These are phyloP conservation scores for Vidua chalybeata DNA, from an alignment of 2,113 vertebrate species.

Conservation along the genomic window DNA sequence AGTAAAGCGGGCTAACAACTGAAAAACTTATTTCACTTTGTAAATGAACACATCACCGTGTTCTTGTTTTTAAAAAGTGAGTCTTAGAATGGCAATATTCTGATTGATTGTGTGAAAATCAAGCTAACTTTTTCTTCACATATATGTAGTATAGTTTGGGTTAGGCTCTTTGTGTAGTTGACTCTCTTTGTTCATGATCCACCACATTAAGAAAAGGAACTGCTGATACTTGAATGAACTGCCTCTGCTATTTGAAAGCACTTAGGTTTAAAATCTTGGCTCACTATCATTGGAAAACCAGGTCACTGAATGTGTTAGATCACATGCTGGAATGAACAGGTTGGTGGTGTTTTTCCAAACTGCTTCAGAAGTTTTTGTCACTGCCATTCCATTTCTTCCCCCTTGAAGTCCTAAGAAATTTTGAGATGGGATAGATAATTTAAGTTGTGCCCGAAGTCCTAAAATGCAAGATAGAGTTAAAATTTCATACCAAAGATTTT, in stretches of 20 bases:
- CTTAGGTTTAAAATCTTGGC: background rate
- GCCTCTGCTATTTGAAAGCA: background rate
- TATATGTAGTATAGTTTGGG: background rate
- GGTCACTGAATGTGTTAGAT: background rate
- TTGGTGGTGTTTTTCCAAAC: background rate
- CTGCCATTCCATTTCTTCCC: background rate
- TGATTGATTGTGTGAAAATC: background rate
- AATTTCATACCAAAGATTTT: background rate
- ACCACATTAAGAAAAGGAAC: background rate
- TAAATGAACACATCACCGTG: background rate
- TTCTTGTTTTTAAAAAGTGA: background rate
- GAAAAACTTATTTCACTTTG: background rate
- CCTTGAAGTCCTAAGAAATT: background rate
- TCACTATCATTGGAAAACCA: background rate
- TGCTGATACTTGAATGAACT: background rate
- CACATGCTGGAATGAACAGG: background rate
- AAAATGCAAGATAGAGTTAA: background rate
- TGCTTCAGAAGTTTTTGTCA: background rate
- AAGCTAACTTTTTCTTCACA: background rate
- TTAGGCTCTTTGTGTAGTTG: background rate
- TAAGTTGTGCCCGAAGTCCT: background rate
- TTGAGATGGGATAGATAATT: background rate
- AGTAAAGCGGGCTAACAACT: background rate
- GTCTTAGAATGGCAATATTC: background rate
- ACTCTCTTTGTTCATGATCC: background rate